Evolutionary conservation across 1,140 invertebrate genomes (phyloP).

Genomic region (Megalopta genalis): DNA sequence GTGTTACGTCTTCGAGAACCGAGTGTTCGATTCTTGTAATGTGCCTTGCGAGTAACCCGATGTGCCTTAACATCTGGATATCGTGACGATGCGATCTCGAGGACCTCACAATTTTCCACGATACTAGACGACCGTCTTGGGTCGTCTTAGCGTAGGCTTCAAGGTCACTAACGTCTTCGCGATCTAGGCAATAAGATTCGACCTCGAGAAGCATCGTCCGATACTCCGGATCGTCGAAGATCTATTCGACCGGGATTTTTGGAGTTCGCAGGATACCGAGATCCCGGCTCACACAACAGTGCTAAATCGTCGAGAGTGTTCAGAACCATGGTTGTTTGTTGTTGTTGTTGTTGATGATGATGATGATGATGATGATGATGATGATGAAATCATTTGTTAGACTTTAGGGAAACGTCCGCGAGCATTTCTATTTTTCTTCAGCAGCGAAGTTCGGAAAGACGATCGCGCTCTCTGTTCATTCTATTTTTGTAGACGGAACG

Average conservation of each 20-base stretch:
- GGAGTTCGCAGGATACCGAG: neutral
- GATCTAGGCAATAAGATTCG: constrained; percentile 30
- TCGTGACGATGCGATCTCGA: neutral
- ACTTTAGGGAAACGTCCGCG: neutral
- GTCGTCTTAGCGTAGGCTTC: no score
- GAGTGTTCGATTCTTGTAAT: constrained; percentile 14
- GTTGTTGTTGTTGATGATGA: neutral
- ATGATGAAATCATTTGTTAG: constrained; percentile 23
- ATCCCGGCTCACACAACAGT: neutral
- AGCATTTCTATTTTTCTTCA: constrained; percentile 11
- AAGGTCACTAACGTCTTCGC: constrained; percentile 6
- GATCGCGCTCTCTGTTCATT: constrained; percentile 1
- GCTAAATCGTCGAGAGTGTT: constrained; percentile 12
- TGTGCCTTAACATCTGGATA: constrained; percentile 34
- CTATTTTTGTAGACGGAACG: constrained; percentile 28
- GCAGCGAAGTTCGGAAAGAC: neutral
- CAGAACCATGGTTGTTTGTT: constrained; percentile 23
- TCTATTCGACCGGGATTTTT: neutral
- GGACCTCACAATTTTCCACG: constrained; percentile 8
- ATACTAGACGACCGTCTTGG: neutral
- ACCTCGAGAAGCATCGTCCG: neutral
- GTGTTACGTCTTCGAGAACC: constrained; percentile 2
- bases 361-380: neutral
- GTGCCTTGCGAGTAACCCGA: constrained; percentile 38
- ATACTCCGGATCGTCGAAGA: neutral